Base-by-base conservation (phyloP, 2,888 invertebrate genomes). In the Caenorhabditis sp. region DNA sequence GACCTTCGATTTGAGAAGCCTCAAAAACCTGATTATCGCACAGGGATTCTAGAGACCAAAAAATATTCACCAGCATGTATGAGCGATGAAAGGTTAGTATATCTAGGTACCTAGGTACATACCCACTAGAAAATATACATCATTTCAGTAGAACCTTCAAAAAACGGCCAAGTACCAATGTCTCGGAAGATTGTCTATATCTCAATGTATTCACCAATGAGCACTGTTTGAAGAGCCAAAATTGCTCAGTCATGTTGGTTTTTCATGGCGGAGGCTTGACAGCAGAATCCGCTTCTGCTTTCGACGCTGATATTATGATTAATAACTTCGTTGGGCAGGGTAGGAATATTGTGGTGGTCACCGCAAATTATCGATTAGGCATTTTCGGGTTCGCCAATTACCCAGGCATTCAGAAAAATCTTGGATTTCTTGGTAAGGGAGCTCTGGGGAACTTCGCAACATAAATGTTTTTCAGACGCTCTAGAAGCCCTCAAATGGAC, bases 251-350 rank as follows among this genome's bases (percentile, higher is more conserved):
- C 0, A 63, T 78, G 61, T 62, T 71, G 12, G 63, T 62, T 8
- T n/a, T 73, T 10, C 78, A 78, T 54, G 76, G 78, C 10, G 78
- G 78, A 14, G 53, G 60, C 0, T 59, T 53, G 27, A 17, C 58
- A 1, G 62, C 60, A 12, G 76, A 65, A 25, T 74, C 76, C 0
- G 63, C 76, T 1, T 65, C 68, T 0, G 67, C 67, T 0, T 78
- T 71, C 53, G 53, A 67, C 14, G 36, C 31, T 1, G 67, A 76
- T 12, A 64, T 70, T 58, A 8, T 73, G 0, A 66, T 76, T 12
- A 78, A 78, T 36, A 76, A 78, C 58, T 78, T 78, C 56, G 73
- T 73, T 8, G 76, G 72, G 2, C 63, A 73, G 43, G 58, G 59
- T 25, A 50, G 78, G 23, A 76, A 76, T 59, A 70, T 76, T 23